A percentile compares a stretch with the other conserved stretches of the same genome.
These are phyloP conservation scores for Silurus lanzhouensis DNA, from an alignment of 2,797 vertebrate species.

Conservation along the genomic window DNA sequence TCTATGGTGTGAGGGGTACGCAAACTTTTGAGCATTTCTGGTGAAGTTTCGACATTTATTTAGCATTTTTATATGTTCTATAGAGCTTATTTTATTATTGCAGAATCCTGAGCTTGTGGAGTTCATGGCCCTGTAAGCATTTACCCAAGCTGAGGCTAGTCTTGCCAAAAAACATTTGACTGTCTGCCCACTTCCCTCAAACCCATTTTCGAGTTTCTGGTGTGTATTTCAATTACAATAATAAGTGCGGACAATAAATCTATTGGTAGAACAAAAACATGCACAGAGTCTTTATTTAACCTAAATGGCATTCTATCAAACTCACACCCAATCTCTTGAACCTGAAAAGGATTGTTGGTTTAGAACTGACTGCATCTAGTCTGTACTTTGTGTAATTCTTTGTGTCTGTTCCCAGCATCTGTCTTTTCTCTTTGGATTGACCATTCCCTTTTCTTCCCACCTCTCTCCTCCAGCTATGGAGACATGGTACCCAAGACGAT, in stretches of 20 bases:
- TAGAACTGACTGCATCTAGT: neutral
- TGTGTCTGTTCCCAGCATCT: conserved; percentile 13
- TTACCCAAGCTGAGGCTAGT: neutral
- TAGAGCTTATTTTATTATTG: neutral
- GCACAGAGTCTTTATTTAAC: neutral
- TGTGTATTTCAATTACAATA: conserved; percentile 40
- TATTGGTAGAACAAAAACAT: neutral
- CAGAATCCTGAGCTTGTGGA: no score
- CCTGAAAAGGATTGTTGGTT: neutral
- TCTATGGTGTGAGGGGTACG: no score
- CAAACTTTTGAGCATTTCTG: no score
- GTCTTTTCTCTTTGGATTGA: neutral
- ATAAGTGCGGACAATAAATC: neutral
- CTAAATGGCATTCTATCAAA: conserved; percentile 2
- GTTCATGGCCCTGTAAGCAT: neutral
- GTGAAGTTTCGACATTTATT: conserved; percentile 18
- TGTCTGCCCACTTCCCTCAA: conserved; percentile 19
- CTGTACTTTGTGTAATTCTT: neutral
- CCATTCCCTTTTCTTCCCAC: conserved; percentile 19
- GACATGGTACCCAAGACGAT: conserved; percentile 99
- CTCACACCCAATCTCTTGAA: neutral
- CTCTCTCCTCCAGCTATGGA: conserved; percentile 80
- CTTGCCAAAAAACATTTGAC: neutral
- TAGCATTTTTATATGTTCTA: neutral
- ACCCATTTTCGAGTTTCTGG: conserved; percentile 11